A percentile compares a stretch with the other conserved stretches of the same genome.
phyloP scores from a whole-genome alignment of 2,888 invertebrate genomes.

The Sesia apiformis region DNA sequence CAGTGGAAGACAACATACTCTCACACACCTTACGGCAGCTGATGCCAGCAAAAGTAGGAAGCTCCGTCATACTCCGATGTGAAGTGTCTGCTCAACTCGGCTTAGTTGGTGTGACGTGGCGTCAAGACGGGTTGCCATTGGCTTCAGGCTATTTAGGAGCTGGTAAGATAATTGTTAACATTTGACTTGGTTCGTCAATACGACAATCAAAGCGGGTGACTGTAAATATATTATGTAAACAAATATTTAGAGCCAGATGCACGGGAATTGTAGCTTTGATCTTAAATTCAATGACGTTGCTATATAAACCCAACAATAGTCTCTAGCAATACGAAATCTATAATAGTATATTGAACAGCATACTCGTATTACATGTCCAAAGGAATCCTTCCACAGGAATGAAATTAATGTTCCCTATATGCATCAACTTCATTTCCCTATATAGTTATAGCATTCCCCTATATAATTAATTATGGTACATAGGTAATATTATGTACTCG shows the following conservation, averaged over 20 bases:
- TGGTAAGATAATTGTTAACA: constrained; percentile 26
- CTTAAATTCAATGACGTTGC: not conserved
- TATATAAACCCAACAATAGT: not conserved
- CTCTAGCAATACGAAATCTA: too few relatives aligned
- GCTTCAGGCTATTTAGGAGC: constrained; percentile 48
- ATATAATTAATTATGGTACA: too few relatives aligned
- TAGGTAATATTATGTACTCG: too few relatives aligned
- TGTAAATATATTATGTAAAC: too few relatives aligned
- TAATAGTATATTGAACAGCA: too few relatives aligned
- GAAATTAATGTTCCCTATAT: too few relatives aligned
- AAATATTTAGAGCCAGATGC: not conserved
- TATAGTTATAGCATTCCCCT: too few relatives aligned
- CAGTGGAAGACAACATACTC: constrained; percentile 58
- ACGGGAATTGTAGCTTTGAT: not conserved
- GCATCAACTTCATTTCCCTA: too few relatives aligned
- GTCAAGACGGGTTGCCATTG: constrained; percentile 57
- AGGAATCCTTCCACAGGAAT: too few relatives aligned
- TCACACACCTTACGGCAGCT: constrained; percentile 50
- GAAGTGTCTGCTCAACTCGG: constrained; percentile 58
- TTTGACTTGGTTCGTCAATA: not conserved
- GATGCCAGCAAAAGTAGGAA: constrained; percentile 52
- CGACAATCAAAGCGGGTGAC: not conserved
- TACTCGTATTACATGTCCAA: too few relatives aligned
- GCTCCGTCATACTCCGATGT: constrained; percentile 50
- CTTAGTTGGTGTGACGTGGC: constrained; percentile 51